Evolutionary conservation across 2,888 invertebrate genomes (phyloP).

Genomic region (Mylabris sibirica): DNA sequence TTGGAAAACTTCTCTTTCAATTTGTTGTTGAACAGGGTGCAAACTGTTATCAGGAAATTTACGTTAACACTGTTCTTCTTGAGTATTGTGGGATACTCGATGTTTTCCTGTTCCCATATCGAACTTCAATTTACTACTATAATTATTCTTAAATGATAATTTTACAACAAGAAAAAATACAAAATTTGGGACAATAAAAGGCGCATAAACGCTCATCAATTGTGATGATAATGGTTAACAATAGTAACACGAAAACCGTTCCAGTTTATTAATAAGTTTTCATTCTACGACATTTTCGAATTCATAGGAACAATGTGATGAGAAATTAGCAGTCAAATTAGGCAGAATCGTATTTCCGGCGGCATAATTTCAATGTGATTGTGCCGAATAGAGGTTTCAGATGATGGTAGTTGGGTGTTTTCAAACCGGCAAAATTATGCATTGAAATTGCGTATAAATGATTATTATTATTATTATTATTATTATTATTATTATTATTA

Average conservation of each 20-base stretch:
- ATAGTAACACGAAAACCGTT: background rate
- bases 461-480: slow-evolving; percentile 21
- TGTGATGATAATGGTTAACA: background rate
- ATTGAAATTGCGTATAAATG: slow-evolving; percentile 35
- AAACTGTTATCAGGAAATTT: slow-evolving; percentile 46
- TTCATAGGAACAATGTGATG: slow-evolving; percentile 31
- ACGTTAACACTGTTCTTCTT: slow-evolving; percentile 22
- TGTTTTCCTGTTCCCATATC: background rate
- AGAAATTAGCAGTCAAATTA: slow-evolving; percentile 36
- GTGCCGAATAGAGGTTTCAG: slow-evolving; percentile 1
- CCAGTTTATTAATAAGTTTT: slow-evolving; percentile 25
- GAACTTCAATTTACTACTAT: background rate
- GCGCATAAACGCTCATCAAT: too few species aligned
- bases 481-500: slow-evolving; percentile 21
- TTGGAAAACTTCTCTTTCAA: slow-evolving; percentile 39
- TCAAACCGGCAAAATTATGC: slow-evolving; percentile 27
- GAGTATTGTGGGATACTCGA: background rate
- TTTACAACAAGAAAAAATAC: too few species aligned
- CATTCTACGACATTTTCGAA: slow-evolving; percentile 18
- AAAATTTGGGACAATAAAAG: too few species aligned
- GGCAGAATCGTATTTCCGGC: slow-evolving; percentile 32
- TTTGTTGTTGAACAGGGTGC: slow-evolving; percentile 36
- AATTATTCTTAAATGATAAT: too few species aligned
- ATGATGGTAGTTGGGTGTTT: background rate
- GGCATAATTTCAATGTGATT: slow-evolving; percentile 7